These are phyloP conservation scores for Indicator indicator DNA, from an alignment of 2,113 vertebrate genomes.

Conservation along the genomic window DNA sequence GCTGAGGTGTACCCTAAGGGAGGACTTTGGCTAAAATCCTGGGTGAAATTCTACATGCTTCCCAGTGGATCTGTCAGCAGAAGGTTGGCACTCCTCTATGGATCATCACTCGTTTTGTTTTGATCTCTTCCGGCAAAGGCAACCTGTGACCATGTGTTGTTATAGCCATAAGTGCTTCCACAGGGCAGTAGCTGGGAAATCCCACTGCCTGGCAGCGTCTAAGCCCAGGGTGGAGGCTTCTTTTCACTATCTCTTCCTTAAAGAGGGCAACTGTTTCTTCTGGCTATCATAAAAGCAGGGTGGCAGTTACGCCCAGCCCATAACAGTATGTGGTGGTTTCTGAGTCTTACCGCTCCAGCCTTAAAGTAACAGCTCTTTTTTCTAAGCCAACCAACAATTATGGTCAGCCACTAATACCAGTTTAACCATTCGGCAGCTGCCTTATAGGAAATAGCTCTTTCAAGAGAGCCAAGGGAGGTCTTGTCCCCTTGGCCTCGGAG, in stretches of 20 bases:
- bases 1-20: background rate
- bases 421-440: conserved; percentile 48
- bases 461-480: background rate
- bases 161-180: background rate
- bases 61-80: background rate
- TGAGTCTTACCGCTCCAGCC: background rate
- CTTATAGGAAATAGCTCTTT: background rate
- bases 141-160: conserved; percentile 7
- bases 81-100: background rate
- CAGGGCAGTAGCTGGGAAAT: background rate
- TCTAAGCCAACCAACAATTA: conserved; percentile 26
- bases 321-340: background rate
- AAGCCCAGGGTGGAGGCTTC: conserved; percentile 35
- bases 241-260: conserved; percentile 11
- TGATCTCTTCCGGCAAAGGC: background rate
- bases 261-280: conserved; percentile 58
- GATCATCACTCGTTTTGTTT: background rate
- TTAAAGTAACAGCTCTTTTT: conserved; percentile 52
- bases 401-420: conserved; percentile 51
- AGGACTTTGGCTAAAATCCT: background rate
- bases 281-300: conserved; percentile 21
- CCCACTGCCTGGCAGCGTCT: background rate
- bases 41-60: background rate
- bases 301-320: conserved; percentile 28
- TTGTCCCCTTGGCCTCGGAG: background rate